These are phyloP conservation scores for Trichacis sp. DNA, from an alignment of 2,888 invertebrate genomes.

Conservation along the genomic window DNA sequence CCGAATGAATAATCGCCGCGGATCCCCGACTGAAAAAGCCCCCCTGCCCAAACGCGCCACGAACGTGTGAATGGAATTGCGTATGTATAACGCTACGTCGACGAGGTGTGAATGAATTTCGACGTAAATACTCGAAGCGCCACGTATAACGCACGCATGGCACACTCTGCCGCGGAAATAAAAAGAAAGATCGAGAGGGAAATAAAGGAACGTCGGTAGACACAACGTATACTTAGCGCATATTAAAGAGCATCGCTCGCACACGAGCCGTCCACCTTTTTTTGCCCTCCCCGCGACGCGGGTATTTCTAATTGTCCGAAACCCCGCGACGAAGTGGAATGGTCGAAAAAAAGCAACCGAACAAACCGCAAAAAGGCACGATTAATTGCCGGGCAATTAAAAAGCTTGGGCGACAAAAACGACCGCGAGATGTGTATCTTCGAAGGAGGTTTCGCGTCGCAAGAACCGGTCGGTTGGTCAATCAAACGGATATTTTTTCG, in stretches of 20 bases:
- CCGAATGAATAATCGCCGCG: not conserved
- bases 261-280: conserved; percentile 50
- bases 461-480: conserved; percentile 15
- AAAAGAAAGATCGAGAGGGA: conserved; percentile 38
- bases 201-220: conserved; percentile 45
- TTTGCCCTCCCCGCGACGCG: conserved; percentile 8
- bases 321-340: not conserved
- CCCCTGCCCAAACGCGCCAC: conserved; percentile 1
- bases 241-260: conserved; percentile 54
- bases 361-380: not conserved
- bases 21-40: no score
- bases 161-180: conserved; percentile 39
- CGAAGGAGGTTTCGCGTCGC: not conserved
- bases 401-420: not conserved
- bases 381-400: conserved; percentile 4
- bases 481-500: conserved; percentile 28
- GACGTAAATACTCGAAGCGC: conserved; percentile 41
- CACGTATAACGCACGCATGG: conserved; percentile 43
- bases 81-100: conserved; percentile 36
- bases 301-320: not conserved
- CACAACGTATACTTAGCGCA: conserved; percentile 54
- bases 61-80: conserved; percentile 32
- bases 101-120: conserved; percentile 44
- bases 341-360: no score
- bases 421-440: no score